phyloP scores from a whole-genome alignment of 2,888 invertebrate species.

The Tipula unca region DNA sequence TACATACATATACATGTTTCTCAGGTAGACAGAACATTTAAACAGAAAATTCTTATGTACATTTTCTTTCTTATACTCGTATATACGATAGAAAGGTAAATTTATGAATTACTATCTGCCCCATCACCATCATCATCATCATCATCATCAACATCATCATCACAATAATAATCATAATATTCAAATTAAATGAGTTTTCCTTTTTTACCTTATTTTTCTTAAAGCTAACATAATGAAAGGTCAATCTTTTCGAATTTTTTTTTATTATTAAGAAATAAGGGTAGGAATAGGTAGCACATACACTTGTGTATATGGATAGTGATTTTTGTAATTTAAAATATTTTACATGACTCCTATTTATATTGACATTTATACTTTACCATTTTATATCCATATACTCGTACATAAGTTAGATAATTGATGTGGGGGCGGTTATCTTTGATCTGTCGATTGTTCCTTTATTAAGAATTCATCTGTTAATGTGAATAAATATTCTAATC shows the following conservation, averaged over 20 bases:
- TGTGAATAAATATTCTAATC: not conserved
- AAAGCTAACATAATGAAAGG: not conserved
- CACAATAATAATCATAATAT: not conserved
- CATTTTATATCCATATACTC: not conserved
- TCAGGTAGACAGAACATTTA: not conserved
- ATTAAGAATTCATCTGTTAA: not conserved
- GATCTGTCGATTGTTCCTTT: not conserved
- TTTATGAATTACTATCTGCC: not conserved
- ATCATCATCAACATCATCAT: not conserved
- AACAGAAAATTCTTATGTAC: not conserved
- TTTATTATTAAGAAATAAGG: not conserved
- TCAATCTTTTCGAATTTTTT: not conserved
- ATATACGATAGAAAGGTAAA: not conserved
- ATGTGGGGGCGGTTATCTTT: not conserved
- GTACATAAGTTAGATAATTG: not conserved
- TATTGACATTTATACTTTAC: not conserved
- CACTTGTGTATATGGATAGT: not conserved
- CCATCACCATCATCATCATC: not conserved
- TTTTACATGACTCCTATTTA: not conserved
- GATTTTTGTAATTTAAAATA: not conserved
- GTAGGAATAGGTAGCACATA: not conserved
- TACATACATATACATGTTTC: not conserved
- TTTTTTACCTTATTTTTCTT: not conserved
- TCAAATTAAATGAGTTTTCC: not conserved
- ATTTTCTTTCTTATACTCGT: not conserved